Base-by-base conservation (phyloP, 2,888 invertebrate genomes). In the Erebia palarica region DNA sequence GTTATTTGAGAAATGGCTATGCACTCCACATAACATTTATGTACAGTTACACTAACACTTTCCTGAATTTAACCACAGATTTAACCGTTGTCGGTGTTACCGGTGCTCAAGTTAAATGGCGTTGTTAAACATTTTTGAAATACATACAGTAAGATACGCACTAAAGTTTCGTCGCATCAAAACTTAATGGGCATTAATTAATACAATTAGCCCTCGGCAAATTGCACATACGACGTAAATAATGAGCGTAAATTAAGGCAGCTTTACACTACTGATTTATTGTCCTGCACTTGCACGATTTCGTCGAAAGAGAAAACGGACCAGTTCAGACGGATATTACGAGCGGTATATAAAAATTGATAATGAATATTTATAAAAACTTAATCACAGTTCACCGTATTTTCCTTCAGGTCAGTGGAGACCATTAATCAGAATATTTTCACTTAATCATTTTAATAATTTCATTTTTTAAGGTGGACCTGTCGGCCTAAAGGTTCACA, bases 251-350 rank as follows among this genome's bases (percentile, higher is more conserved):
- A 92, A 92, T 92, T 89, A 91, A 91, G 89, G 86, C 88, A 87
- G 88, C 92, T 93, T 92, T 92, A 90, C 92, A 92, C 92, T 90
- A 90, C 88, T 92, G 92, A 93, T 93, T 93, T 93, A 93, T 92
- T 92, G 90, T 91, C 86, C 83, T 86, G 88, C 88, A 88, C 90
- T 89, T 89, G 90, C 84, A 84, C 84, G 88, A 89, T 89, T 93
- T 92, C 92, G 91, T 78, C 88, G 92, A 92, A 93, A 92, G 92
- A 92, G 92, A 92, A 92, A 93, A 91, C 92, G 82, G 90, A 90
- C 92, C 91, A 91, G 91, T 90, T 88, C 84, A 72, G 83, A 83
- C 84, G 85, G 86, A 86, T 90, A 90, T 91, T 89, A 88, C 89
- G 88, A 84, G 86, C 89, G 86, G 84, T 87, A 87, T 83, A 88